Evolutionary conservation across 2,888 invertebrate genomes (phyloP).

Genomic region (Machimus rusticus): DNA sequence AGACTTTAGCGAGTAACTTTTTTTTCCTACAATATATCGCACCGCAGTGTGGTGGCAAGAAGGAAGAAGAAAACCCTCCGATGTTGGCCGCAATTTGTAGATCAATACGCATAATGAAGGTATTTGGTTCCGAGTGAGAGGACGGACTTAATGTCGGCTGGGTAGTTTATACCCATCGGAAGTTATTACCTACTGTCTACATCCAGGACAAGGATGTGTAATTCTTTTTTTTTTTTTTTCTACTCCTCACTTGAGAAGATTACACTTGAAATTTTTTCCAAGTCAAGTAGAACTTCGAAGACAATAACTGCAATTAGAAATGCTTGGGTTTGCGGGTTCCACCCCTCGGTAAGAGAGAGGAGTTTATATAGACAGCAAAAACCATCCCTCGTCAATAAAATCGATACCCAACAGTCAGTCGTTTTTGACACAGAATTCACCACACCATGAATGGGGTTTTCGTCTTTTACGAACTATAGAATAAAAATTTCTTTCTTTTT

Average conservation of each 20-base stretch:
- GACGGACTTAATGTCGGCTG: neutral
- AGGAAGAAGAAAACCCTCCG: neutral
- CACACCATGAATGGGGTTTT: conserved; percentile 9
- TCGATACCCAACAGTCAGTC: conserved; percentile 9
- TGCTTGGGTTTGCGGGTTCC: neutral
- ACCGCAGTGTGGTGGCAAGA: neutral
- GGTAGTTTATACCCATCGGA: neutral
- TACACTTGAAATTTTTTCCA: neutral
- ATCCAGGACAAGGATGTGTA: conserved; percentile 9
- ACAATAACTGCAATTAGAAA: conserved; percentile 24
- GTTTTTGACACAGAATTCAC: conserved; percentile 25
- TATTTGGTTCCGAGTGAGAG: neutral
- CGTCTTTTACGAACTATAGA: conserved; percentile 4
- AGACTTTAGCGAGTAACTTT: neutral
- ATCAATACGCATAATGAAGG: conserved; percentile 31
- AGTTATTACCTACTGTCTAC: neutral
- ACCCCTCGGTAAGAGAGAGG: neutral
- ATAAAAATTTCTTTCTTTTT: neutral
- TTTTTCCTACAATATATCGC: neutral
- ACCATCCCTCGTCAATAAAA: neutral
- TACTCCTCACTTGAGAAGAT: neutral
- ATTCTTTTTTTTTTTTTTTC: neutral
- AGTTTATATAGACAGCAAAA: neutral
- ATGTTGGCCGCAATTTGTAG: conserved; percentile 1
- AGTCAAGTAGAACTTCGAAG: neutral